Evolutionary conservation across 2,113 vertebrate genomes (phyloP), one percentile per base, ranked within the genome.

Genomic region (Gadus chalcogrammus): DNA sequence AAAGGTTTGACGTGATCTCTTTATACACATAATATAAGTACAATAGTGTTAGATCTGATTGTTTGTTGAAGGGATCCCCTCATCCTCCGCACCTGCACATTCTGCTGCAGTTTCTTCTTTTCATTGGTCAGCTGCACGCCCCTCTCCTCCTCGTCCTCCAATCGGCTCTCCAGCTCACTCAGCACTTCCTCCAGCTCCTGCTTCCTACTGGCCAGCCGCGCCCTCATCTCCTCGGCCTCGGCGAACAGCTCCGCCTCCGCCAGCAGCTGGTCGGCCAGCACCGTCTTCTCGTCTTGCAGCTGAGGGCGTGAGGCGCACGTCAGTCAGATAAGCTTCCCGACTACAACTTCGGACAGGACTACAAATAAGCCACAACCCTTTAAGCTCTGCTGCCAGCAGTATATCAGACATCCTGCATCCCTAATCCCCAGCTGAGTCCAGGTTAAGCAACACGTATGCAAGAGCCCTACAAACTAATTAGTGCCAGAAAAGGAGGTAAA

Each of bases 171-270:
- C 76, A 95, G 84, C 75, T 95, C 94, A 0, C 91, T 84, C 55
- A 95, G 79, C 67, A 95, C 93, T 20, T 94, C 93, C 82, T 95
- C 94, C 70, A 95, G 86, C 82, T 95, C 93, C 77, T 94, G 93
- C 73, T 94, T 94, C 61, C 92, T 88, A 28, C 62, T 89, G 62
- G 91, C 92, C 82, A 95, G 79, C 65, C 93, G 87, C 4, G 92
- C 89, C 59, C 94, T 84, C 90, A 94, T 92, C 84, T 95, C 94
- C 80, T 95, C 94, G 0, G 94, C 94, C 85, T 95, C 94, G 0
- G 94, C 93, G 76, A 94, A 95, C 78, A 95, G 89, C 85, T 95
- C 94, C 0, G 93, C 94, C 84, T 95, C 94, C 0, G 94, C 93
- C 83, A 93, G 93, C 68, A 95, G 91, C 91, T 95, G 94, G 84